These are phyloP conservation scores for Turdus rufiventris DNA, from an alignment of 2,113 vertebrate species.

Conservation along the genomic window DNA sequence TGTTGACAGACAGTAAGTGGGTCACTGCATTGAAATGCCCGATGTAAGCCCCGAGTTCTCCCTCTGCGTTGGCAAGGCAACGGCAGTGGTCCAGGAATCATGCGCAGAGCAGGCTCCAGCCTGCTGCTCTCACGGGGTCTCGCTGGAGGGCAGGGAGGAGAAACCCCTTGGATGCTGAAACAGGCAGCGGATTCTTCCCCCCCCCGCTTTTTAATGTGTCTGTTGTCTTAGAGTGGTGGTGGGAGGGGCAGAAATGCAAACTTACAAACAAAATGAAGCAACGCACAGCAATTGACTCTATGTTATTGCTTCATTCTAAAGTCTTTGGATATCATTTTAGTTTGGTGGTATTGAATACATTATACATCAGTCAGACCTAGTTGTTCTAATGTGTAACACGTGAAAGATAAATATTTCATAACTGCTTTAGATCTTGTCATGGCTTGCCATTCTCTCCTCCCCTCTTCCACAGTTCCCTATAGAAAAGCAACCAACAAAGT, in stretches of 20 bases:
- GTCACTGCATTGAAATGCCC: slow-evolving; percentile 89
- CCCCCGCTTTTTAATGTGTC: accelerated
- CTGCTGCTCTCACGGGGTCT: slow-evolving; percentile 61
- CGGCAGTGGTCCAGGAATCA: slow-evolving; percentile 90
- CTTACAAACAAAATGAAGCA: not conserved
- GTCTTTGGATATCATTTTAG: not conserved
- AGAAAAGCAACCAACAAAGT: not conserved
- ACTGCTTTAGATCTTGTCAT: not conserved
- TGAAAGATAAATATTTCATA: slow-evolving; percentile 34
- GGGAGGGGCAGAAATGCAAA: not conserved
- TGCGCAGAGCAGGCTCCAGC: slow-evolving; percentile 74
- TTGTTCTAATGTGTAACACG: not conserved
- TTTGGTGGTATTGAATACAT: not conserved
- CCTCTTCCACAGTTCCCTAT: not conserved
- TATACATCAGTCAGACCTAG: not conserved
- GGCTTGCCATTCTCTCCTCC: not conserved
- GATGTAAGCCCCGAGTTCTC: slow-evolving; percentile 79
- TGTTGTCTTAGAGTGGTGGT: not conserved
- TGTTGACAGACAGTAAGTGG: slow-evolving; percentile 97
- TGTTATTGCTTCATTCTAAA: not conserved
- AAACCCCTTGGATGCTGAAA: not conserved
- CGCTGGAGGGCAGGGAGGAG: slow-evolving; percentile 40
- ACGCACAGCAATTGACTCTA: no score
- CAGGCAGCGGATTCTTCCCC: not conserved
- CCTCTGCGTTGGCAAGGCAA: slow-evolving; percentile 89